A percentile compares a stretch with the other conserved stretches of the same genome.
These are phyloP conservation scores for Eristalis pertinax DNA, from an alignment of 2,888 invertebrate species.

Conservation along the genomic window DNA sequence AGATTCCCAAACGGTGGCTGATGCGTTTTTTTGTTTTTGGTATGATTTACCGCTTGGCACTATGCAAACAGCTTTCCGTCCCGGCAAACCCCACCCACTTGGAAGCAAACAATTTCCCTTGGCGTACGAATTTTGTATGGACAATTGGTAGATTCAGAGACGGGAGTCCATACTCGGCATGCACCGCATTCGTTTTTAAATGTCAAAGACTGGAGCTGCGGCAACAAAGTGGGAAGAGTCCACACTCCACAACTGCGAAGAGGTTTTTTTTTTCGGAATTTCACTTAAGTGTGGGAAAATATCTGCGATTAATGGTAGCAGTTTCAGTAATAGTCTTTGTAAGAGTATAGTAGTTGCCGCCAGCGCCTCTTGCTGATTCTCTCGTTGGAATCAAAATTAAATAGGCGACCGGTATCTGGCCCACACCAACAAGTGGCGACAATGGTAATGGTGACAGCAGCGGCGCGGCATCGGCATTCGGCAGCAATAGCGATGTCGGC, in stretches of 20 bases:
- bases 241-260: conserved; percentile 20
- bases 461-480: neutral
- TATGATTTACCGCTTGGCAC: conserved; percentile 62
- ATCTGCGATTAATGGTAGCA: conserved; percentile 57
- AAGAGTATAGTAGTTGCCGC: conserved; percentile 22
- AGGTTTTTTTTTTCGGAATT: conserved; percentile 59
- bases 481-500: neutral
- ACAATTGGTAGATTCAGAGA: conserved; percentile 18
- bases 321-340: conserved; percentile 36
- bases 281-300: conserved; percentile 70
- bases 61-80: conserved; percentile 14
- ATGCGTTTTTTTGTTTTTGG: conserved; percentile 46
- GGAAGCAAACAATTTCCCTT: conserved; percentile 22
- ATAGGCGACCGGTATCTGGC: conserved; percentile 28
- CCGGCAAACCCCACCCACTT: conserved; percentile 23
- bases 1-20: conserved; percentile 47
- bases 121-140: conserved; percentile 50
- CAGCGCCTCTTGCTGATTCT: conserved; percentile 30
- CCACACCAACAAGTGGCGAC: neutral
- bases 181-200: conserved; percentile 55
- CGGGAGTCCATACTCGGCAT: conserved; percentile 35
- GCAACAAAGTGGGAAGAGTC: conserved; percentile 22
- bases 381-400: conserved; percentile 55
- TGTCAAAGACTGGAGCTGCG: conserved; percentile 38
- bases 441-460: neutral